A percentile compares a stretch with the other conserved stretches of the same genome.
Conservation (phyloP, 1,140 invertebrate species). For the Steinernema khuongi region DNA sequence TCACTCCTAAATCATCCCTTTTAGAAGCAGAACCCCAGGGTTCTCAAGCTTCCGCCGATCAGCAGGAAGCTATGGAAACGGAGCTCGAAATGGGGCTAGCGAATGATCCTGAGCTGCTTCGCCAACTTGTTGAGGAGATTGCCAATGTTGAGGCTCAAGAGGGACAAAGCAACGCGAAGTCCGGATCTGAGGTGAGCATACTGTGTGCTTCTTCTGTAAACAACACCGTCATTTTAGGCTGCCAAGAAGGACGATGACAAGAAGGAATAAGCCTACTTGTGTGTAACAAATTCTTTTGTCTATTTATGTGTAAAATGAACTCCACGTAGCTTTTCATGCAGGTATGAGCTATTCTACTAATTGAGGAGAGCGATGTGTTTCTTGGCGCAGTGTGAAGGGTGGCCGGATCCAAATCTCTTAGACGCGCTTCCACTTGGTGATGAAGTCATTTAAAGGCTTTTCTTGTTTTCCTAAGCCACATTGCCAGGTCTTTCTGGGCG, state of each 20-base stretch:
- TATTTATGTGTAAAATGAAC: background rate
- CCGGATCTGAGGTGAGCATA: background rate
- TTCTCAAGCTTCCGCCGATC: background rate
- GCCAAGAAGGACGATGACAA: background rate
- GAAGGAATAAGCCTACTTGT: background rate
- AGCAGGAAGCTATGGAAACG: slow-evolving; percentile 7
- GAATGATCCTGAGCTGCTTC: slow-evolving; percentile 45
- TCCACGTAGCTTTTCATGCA: too few relatives aligned
- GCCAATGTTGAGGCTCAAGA: slow-evolving; percentile 15
- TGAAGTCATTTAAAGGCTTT: too few relatives aligned
- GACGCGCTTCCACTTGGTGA: too few relatives aligned
- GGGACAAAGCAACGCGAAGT: background rate
- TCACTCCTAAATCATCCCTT: background rate
- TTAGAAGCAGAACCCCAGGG: background rate
- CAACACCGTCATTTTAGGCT: background rate
- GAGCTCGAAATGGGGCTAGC: slow-evolving; percentile 34
- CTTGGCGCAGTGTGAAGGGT: too few relatives aligned
- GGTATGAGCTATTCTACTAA: too few relatives aligned
- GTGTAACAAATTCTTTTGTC: background rate
- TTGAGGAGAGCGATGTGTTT: too few relatives aligned
- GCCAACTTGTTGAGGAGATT: slow-evolving; percentile 44
- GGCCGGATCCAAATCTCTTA: too few relatives aligned
- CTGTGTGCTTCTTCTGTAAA: background rate
- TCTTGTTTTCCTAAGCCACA: too few relatives aligned
- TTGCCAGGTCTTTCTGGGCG: too few relatives aligned